Percentiles rank a stretch among this genome's conserved stretches.
phyloP scores from a whole-genome alignment of 2,888 invertebrate species.

The Suillia variegata region DNA sequence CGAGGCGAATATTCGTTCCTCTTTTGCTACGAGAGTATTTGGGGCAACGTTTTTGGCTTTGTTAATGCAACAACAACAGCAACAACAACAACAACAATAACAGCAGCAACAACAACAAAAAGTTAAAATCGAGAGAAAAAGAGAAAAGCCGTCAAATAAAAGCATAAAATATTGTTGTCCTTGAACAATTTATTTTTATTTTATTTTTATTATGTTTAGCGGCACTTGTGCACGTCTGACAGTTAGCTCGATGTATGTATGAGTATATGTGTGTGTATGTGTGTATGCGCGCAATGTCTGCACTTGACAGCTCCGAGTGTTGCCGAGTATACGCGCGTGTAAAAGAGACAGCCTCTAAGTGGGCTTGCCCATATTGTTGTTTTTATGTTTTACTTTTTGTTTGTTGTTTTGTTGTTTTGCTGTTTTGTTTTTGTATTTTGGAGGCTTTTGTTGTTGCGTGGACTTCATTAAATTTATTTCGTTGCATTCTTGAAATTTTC shows the following conservation, averaged over 20 bases:
- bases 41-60: conserved; percentile 19
- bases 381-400: background rate
- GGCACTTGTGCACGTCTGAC: conserved; percentile 18
- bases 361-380: background rate
- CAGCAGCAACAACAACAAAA: conserved; percentile 22
- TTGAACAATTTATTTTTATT: conserved; percentile 55
- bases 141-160: conserved; percentile 35
- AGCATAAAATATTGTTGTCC: conserved; percentile 51
- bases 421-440: background rate
- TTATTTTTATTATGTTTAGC: conserved; percentile 50
- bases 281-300: conserved; percentile 21
- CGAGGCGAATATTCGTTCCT: background rate
- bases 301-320: conserved; percentile 20
- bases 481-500: conserved; percentile 36
- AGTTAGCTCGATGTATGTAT: conserved; percentile 21
- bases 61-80: conserved; percentile 22
- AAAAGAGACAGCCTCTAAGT: background rate
- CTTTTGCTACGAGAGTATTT: conserved; percentile 36
- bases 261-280: conserved; percentile 11
- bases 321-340: background rate
- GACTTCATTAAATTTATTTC: conserved; percentile 50
- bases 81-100: background rate
- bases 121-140: conserved; percentile 23
- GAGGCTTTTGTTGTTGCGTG: background rate
- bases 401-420: no score